These are phyloP conservation scores for Andrena trimmerana DNA, from an alignment of 2,888 invertebrate species.

Conservation along the genomic window DNA sequence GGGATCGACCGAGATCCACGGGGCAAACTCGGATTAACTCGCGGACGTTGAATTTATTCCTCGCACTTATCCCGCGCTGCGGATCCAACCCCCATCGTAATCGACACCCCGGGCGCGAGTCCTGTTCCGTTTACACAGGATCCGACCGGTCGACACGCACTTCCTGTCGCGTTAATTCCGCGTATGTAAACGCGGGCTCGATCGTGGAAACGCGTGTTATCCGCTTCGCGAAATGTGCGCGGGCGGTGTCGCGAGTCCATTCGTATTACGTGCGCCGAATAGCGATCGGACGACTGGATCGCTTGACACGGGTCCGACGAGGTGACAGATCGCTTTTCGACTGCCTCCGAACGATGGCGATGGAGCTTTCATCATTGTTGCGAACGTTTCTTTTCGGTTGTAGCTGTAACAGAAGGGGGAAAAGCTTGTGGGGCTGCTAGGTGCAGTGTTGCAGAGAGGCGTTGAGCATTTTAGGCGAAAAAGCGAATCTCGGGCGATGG, in stretches of 20 bases:
- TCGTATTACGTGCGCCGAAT: neutral
- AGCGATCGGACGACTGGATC: conserved; percentile 14
- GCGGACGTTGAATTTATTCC: conserved; percentile 27
- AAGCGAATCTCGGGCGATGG: no score
- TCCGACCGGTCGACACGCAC: neutral
- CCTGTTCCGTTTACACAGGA: conserved; percentile 5
- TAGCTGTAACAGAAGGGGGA: no score
- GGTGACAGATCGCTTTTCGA: conserved; percentile 20
- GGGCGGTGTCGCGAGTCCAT: conserved; percentile 19
- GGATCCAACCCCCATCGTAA: conserved; percentile 3
- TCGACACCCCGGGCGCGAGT: neutral
- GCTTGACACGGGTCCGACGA: conserved; percentile 5
- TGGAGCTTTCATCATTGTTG: neutral
- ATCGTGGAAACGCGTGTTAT: conserved; percentile 3
- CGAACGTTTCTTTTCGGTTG: no score
- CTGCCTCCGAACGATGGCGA: neutral
- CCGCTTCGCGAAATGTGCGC: neutral
- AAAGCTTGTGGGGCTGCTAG: no score
- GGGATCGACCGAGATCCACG: conserved; percentile 37
- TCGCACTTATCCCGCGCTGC: neutral
- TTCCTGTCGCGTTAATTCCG: conserved; percentile 29
- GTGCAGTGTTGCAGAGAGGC: no score
- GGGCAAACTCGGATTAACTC: conserved; percentile 30
- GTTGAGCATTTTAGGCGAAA: no score
- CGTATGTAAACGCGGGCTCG: conserved; percentile 11